phyloP scores from a whole-genome alignment of 2,888 invertebrate genomes.

The Artemia sinica region DNA sequence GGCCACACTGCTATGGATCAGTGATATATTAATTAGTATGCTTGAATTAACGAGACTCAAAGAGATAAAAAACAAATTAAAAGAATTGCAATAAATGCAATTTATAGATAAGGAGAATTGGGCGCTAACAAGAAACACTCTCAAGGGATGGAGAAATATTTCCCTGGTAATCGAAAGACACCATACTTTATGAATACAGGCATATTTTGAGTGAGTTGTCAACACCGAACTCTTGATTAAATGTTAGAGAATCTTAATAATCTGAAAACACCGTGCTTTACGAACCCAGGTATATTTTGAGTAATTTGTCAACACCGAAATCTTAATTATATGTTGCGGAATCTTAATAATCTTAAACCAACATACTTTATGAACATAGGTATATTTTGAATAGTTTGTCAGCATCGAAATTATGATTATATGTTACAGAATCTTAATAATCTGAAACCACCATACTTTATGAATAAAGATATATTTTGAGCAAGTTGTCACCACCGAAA shows the following conservation, averaged over 20 bases:
- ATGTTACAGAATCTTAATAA: not conserved
- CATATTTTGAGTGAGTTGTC: not conserved
- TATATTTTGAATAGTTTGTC: not conserved
- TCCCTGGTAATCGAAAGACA: not conserved
- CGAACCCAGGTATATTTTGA: not conserved
- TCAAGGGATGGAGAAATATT: not conserved
- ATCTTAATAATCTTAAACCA: not conserved
- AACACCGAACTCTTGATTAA: not conserved
- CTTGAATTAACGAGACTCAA: too few relatives aligned
- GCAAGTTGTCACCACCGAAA: not conserved
- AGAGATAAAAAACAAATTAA: not conserved
- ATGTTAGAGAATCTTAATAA: not conserved
- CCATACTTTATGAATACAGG: not conserved
- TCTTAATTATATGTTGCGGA: not conserved
- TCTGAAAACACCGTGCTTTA: not conserved
- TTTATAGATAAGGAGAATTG: slow-evolving; percentile 10
- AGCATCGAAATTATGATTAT: not conserved
- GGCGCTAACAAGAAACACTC: not conserved
- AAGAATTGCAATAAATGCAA: slow-evolving; percentile 4
- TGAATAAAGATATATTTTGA: not conserved
- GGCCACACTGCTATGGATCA: too few relatives aligned
- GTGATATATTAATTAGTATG: too few relatives aligned
- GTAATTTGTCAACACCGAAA: not conserved
- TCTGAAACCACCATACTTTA: not conserved
- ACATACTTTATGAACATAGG: not conserved